Percentiles rank a stretch among this genome's conserved stretches.
Evolutionary conservation across 2,888 invertebrate genomes (phyloP).

Genomic region (Luperina nickerlii): DNA sequence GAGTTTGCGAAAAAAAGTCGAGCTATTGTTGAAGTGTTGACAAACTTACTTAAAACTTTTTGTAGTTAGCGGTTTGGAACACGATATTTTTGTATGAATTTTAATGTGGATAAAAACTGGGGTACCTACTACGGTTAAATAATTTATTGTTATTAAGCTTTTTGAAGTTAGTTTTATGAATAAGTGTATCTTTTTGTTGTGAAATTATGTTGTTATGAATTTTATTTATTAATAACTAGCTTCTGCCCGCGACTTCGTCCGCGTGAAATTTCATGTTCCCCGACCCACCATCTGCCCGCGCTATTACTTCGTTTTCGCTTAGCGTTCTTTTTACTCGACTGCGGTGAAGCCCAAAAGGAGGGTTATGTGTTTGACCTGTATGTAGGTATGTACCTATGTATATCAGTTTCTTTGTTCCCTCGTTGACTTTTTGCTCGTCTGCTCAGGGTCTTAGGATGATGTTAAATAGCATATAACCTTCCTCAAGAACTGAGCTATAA

Average conservation of each 20-base stretch:
- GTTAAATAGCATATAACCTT: not conserved
- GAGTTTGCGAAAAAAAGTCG: constrained; percentile 1
- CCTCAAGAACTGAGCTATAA: not conserved
- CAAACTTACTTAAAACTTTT: constrained; percentile 19
- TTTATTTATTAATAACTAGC: not conserved
- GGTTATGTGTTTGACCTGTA: no score
- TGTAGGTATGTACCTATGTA: no score
- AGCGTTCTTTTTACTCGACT: no score
- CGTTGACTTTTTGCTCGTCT: not conserved
- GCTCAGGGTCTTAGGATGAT: not conserved
- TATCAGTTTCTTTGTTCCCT: no score
- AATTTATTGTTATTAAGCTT: constrained; percentile 11
- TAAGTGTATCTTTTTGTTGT: not conserved
- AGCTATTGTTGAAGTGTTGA: constrained; percentile 31
- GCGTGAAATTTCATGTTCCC: no score
- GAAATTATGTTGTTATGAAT: not conserved
- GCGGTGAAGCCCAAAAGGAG: no score
- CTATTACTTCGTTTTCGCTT: no score
- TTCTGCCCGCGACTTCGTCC: no score
- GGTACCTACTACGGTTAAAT: not conserved
- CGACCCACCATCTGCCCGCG: no score
- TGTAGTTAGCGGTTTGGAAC: not conserved
- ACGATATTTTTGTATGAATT: constrained; percentile 14
- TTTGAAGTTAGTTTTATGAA: constrained; percentile 6
- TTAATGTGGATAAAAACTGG: constrained; percentile 1